Conservation (phyloP, 2,113 vertebrate genomes). For the Synchiropus splendidus region DNA sequence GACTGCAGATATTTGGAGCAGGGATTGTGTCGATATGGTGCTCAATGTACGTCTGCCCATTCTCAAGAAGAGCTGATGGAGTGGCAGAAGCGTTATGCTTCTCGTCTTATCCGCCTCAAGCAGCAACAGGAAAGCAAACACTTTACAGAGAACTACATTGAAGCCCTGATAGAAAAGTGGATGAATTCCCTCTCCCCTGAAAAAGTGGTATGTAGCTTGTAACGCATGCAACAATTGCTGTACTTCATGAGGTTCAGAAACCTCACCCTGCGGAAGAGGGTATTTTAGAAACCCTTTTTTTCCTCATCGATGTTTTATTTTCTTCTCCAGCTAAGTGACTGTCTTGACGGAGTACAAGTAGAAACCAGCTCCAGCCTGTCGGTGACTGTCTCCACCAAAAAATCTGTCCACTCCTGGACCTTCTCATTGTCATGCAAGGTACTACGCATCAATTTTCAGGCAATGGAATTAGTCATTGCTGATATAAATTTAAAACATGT, state of each 20-base stretch:
- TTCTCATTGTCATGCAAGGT: conserved; percentile 97
- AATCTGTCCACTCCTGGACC: conserved; percentile 89
- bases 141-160: conserved; percentile 94
- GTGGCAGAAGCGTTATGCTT: conserved; percentile 95
- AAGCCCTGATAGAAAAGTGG: conserved; percentile 97
- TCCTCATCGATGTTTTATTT: background rate
- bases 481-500: background rate
- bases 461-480: background rate
- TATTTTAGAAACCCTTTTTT: too few relatives aligned
- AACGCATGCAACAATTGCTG: too few relatives aligned
- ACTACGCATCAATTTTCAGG: conserved; percentile 15
- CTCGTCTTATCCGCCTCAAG: conserved; percentile 86
- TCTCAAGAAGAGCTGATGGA: conserved; percentile 95
- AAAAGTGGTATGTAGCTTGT: conserved; percentile 79
- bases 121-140: conserved; percentile 95
- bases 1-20: conserved; percentile 86
- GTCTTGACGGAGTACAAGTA: conserved; percentile 86
- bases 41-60: conserved; percentile 97
- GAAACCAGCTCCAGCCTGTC: conserved; percentile 87
- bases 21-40: conserved; percentile 93
- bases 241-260: too few relatives aligned
- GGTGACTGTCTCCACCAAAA: conserved; percentile 92
- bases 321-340: conserved; percentile 81
- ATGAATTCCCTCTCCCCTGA: conserved; percentile 97
- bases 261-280: too few relatives aligned